These are phyloP conservation scores for Pogonognathellus flavescens DNA, from an alignment of 1,140 invertebrate genomes.

Conservation along the genomic window DNA sequence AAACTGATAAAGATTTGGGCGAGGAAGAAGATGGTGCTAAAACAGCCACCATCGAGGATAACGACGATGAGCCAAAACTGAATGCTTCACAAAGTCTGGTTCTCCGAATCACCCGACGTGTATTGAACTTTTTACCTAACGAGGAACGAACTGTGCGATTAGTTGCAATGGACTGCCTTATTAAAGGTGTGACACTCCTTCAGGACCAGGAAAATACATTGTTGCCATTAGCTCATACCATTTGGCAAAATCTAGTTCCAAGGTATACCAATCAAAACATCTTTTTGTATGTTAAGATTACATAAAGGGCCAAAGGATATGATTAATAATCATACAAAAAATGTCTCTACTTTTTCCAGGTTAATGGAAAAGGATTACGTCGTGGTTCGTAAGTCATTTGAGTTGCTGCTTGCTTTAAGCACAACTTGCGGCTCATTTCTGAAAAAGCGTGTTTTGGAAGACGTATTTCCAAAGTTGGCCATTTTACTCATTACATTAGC, in stretches of 20 bases:
- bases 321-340: too few relatives aligned
- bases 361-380: conserved; percentile 62
- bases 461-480: conserved; percentile 63
- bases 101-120: conserved; percentile 59
- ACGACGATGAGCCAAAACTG: conserved; percentile 60
- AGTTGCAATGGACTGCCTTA: conserved; percentile 62
- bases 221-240: conserved; percentile 61
- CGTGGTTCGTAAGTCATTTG: conserved; percentile 64
- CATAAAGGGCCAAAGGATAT: too few relatives aligned
- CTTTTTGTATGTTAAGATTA: background rate
- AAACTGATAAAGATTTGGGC: conserved; percentile 68
- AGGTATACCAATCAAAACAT: conserved; percentile 46
- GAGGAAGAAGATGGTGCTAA: conserved; percentile 69
- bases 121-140: conserved; percentile 60
- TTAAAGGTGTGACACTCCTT: conserved; percentile 63
- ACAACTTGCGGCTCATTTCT: conserved; percentile 56
- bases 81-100: conserved; percentile 52
- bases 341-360: too few relatives aligned
- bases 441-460: conserved; percentile 59
- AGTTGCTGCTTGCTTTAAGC: conserved; percentile 57
- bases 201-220: conserved; percentile 56
- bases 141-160: conserved; percentile 54
- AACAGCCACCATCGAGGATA: conserved; percentile 66
- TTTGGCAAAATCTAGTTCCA: conserved; percentile 62
- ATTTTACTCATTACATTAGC: conserved; percentile 47